Evolutionary conservation across 2,797 vertebrate genomes (phyloP), one percentile per base, ranked within the genome.

Genomic region (Mionectes olivaceus): DNA sequence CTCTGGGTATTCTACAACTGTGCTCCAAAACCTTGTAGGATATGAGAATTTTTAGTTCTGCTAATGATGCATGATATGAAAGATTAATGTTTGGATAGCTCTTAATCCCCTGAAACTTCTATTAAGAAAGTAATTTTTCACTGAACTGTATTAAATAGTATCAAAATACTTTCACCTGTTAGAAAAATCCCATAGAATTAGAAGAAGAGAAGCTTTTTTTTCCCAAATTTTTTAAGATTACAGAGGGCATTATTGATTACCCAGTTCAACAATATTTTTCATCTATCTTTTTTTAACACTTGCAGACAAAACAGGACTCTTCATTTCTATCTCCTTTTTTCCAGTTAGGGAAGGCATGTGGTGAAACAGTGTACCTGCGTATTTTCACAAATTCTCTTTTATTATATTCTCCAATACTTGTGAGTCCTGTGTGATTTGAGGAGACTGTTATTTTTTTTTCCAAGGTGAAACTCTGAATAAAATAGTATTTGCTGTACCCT

Each of bases 401-500:
- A 57, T 4, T 50, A 4, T 80, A 67, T 81, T 88, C 49, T 94
- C 6, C 27, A 59, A 24, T 30, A 68, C 28, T 92, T 81, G 15
- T 44, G 64, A 88, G n/a, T 49, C 57, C 39, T 53, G 44, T 53
- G 30, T 69, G 47, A 68, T 89, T 59, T 76, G 43, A 95, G 19
- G 19, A 76, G 39, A 65, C 3, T 65, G 27, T 56, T 94, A 13
- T 1, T 81, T 89, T 92, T 92, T 83, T 83, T 41, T 28, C 41
- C 35, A 86, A 85, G 43, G 60, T 94, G 55, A 96, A 95, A 84
- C 61, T 83, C 63, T 56, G 63, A 94, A 55, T 93, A 88, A 94
- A 91, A 87, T 65, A 63, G 50, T 19, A 71, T 70, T 81, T 89
- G 28, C 13, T 83, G 5, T 41, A 41, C 75, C 68, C 37, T 89